Base-by-base conservation (phyloP, 1,140 invertebrate species). In the Psilanteris sp. region DNA sequence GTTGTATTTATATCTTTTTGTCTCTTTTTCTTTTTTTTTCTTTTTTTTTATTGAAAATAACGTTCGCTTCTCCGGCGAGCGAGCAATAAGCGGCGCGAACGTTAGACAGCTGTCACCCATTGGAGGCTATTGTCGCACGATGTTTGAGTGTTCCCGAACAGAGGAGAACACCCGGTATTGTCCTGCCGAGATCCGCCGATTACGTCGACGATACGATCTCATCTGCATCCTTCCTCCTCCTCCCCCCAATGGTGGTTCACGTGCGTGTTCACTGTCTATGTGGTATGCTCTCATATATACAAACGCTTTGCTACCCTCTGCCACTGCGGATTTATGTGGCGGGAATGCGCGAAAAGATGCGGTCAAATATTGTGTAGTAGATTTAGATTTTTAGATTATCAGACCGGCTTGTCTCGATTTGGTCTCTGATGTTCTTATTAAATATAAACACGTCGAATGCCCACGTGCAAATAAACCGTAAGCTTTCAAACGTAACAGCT, bases 141-240 rank as follows among this genome's bases (percentile, higher is more conserved):
- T 84, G 86, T 87, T 87, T 81, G 85, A 87, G 85, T 85, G 85
- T 85, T 86, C 79, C 81, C 71, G 85, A 88, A 86, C 83, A 84
- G 79, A 81, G 64, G 81, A 85, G 84, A 85, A 85, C 82, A 82
- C 82, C 82, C 81, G 81, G 83, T 83, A 88, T 88, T 88, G 86
- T 88, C 83, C 81, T 79, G 77, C 52, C 68, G 80, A 88, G 85
- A 87, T 87, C 84, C 73, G 62, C 77, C 81, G 87, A 88, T 88
- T 86, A 86, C 81, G 78, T 80, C 73, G 6, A 34, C 78, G 87
- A 88, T 88, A 87, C 70, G 34, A 88, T 87, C 87, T 85, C 87
- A 87, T 88, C 85, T 87, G 83, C 87, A 87, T 88, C 81, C 79
- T 76, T 72, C 68, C 64, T 50, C 54, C 61, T 34, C 46, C 54